Evolutionary conservation across 2,888 invertebrate species (phyloP).

Genomic region (Parnassius mnemosyne): DNA sequence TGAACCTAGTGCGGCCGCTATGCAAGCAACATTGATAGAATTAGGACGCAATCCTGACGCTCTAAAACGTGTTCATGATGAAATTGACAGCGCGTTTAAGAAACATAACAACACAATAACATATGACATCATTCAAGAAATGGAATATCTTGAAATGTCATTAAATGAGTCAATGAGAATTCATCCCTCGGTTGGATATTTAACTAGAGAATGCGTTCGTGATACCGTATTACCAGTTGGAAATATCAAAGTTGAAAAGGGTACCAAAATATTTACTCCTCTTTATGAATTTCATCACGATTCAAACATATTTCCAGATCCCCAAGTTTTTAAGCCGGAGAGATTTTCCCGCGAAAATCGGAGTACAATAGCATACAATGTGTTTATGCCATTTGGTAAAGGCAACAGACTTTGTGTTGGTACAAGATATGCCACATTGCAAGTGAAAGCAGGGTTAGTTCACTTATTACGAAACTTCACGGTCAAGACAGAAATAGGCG

Average conservation of each 20-base stretch:
- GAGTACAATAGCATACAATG: conserved; percentile 37
- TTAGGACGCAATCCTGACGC: conserved; percentile 54
- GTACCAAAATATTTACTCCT: conserved; percentile 49
- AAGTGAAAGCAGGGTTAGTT: conserved; percentile 39
- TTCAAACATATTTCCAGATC: conserved; percentile 53
- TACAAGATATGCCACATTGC: conserved; percentile 46
- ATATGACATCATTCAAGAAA: conserved; percentile 44
- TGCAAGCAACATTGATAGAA: conserved; percentile 50
- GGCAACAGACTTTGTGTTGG: conserved; percentile 69
- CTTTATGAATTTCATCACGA: conserved; percentile 62
- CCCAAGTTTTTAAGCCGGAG: conserved; percentile 30
- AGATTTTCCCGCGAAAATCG: conserved; percentile 48
- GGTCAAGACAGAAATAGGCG: conserved; percentile 35
- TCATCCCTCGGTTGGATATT: conserved; percentile 51
- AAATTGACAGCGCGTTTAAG: conserved; percentile 48
- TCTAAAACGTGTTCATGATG: conserved; percentile 47
- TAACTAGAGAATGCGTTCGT: conserved; percentile 44
- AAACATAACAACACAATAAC: conserved; percentile 42
- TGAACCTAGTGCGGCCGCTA: conserved; percentile 55
- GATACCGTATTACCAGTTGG: conserved; percentile 54
- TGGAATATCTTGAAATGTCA: conserved; percentile 56
- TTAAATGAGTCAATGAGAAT: conserved; percentile 48
- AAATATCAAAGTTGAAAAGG: conserved; percentile 52
- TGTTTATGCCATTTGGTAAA: conserved; percentile 67
- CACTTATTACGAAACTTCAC: conserved; percentile 45